These are phyloP conservation scores for Aporophyla nigra DNA, from an alignment of 2,888 invertebrate species.

Conservation along the genomic window DNA sequence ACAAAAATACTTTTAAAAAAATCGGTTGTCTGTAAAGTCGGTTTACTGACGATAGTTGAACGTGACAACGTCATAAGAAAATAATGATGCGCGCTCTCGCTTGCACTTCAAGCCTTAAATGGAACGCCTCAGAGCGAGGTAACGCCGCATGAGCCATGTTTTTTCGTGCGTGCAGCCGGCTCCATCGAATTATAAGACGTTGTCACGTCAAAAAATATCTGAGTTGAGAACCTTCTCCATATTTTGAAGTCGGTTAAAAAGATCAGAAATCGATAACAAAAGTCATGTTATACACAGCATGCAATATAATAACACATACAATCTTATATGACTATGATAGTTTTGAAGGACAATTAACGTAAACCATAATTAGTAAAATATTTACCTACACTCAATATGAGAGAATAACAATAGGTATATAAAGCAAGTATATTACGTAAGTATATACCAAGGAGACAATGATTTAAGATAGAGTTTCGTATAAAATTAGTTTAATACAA, in stretches of 20 bases:
- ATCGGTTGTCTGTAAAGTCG: too few species aligned
- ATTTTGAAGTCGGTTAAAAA: background rate
- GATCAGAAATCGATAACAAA: background rate
- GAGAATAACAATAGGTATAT: background rate
- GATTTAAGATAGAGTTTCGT: conserved; percentile 19
- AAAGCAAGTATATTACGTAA: conserved; percentile 18
- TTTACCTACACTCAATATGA: conserved; percentile 8
- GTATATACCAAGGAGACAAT: conserved; percentile 33
- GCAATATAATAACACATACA: background rate
- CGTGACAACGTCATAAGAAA: too few species aligned
- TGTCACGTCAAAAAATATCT: too few species aligned
- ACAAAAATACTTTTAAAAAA: too few species aligned
- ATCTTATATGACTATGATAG: background rate
- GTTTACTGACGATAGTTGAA: too few species aligned
- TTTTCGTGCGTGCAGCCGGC: too few species aligned
- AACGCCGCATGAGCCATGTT: too few species aligned
- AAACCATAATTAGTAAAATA: background rate
- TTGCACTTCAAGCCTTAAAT: too few species aligned
- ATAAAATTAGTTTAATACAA: conserved; percentile 38
- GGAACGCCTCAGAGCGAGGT: too few species aligned
- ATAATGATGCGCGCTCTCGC: too few species aligned
- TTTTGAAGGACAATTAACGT: background rate
- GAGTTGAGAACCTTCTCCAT: too few species aligned
- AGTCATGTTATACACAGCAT: background rate
- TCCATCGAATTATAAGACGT: too few species aligned